phyloP scores from a whole-genome alignment of 2,888 invertebrate species.

The Lasioglossum vierecki region DNA sequence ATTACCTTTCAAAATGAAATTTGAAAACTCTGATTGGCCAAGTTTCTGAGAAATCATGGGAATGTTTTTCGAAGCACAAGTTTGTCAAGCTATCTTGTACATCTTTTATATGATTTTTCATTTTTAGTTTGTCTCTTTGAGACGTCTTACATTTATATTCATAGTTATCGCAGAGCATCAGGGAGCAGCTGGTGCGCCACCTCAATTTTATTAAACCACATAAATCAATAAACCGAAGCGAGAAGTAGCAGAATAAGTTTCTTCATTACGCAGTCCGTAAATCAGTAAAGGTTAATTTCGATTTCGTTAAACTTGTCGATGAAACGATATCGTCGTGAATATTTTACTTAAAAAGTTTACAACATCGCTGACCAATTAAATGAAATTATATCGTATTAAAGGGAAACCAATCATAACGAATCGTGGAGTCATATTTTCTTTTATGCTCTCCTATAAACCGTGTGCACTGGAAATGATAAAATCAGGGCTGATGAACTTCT shows the following conservation, averaged over 20 bases:
- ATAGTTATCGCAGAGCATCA: not conserved
- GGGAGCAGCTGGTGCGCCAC: not conserved
- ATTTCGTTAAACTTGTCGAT: not conserved
- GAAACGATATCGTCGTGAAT: not conserved
- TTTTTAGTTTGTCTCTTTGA: not conserved
- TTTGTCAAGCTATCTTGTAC: no score
- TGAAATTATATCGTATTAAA: not conserved
- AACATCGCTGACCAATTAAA: not conserved
- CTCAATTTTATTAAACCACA: not conserved
- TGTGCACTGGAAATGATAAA: no score
- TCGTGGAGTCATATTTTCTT: no score
- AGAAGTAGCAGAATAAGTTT: not conserved
- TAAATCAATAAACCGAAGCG: conserved; percentile 4
- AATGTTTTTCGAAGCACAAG: no score
- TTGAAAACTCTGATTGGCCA: no score
- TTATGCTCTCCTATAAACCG: no score
- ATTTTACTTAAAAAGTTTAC: not conserved
- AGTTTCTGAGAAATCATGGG: no score
- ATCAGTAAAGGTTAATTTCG: not conserved
- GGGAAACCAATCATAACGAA: no score
- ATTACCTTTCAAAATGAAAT: no score
- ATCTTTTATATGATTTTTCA: not conserved
- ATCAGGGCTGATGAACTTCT: no score
- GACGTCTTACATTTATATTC: not conserved
- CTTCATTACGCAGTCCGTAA: conserved; percentile 4